A percentile compares a stretch with the other conserved stretches of the same genome.
phyloP scores from a whole-genome alignment of 2,797 vertebrate genomes.

The Phoeniculus purpureus region DNA sequence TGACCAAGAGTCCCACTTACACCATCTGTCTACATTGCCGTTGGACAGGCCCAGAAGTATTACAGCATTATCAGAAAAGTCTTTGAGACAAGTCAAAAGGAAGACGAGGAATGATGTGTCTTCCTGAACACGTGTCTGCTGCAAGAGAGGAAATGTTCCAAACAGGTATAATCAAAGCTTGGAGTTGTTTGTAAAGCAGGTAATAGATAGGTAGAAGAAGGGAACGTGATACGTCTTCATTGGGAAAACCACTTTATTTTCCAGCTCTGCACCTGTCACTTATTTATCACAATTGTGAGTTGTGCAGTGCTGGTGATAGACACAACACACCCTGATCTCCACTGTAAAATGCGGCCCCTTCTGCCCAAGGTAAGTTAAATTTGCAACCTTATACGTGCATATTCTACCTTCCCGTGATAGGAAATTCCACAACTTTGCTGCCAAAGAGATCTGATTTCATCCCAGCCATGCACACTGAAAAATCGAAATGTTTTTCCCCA shows the following conservation, averaged over 20 bases:
- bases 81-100: neutral
- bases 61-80: neutral
- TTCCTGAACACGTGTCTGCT: neutral
- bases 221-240: neutral
- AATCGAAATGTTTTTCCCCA: neutral
- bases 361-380: neutral
- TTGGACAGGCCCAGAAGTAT: neutral
- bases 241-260: neutral
- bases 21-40: neutral
- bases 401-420: neutral
- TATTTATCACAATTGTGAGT: constrained; percentile 16
- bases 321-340: neutral
- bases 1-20: neutral
- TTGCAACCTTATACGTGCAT: neutral
- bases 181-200: neutral
- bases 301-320: neutral
- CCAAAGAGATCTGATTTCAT: constrained; percentile 19
- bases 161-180: neutral
- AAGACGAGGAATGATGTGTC: neutral
- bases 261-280: neutral
- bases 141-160: neutral
- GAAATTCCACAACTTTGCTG: constrained; percentile 16
- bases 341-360: neutral
- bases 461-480: neutral
- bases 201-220: neutral